Evolutionary conservation across 92 coral and sea anemone species (phyloP), one percentile per base, ranked within the genome.

Genomic region (Heteractis magnifica): DNA sequence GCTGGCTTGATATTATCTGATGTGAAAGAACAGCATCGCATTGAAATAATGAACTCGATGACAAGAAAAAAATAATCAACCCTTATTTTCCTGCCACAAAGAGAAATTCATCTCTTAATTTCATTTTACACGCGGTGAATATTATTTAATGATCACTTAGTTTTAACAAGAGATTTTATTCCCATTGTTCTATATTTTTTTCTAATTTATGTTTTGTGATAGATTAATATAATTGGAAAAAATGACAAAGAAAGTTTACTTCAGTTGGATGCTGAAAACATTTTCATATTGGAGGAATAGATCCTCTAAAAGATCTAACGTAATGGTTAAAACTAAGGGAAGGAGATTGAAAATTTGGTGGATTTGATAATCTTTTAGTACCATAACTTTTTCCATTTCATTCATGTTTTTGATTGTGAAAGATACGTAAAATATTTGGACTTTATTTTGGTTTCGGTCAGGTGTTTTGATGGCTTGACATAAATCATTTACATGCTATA

Each of bases 381-480:
- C 73, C 14, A 20, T 65, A 68, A 68, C 44, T 2, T 68, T 68
- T 7, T 68, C 8, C 23, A 41, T 26, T 26, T 68, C 14, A 23
- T 7, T 10, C 26, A 10, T 21, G 26, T 10, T 68, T 68, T 23
- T 20, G 5, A 68, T 12, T 68, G 21, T 1, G 14, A 23, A 48
- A 79, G 50, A 81, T 68, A 70, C 51, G 70, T 81, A 18, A 64
- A 34, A n/a, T 50, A 81, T 68, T 16, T 71, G 48, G 77, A 51
- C 23, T 59, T 49, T 76, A 64, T 78, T 58, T 65, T 76, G 81
- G 23, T 83, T 75, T 16, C 3, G 16, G 60, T 84, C 56, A 76
- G 51, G 52, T 71, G 84, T 64, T 75, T 18, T 80, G 89, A 6
- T 74, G 78, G 65, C 81, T 6, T 16, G 34, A 15, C 52, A 76